Percentiles rank a stretch among this genome's conserved stretches.
phyloP scores from a whole-genome alignment of 35 echinoderm and acorn worm species.

The Ptychodera flava region DNA sequence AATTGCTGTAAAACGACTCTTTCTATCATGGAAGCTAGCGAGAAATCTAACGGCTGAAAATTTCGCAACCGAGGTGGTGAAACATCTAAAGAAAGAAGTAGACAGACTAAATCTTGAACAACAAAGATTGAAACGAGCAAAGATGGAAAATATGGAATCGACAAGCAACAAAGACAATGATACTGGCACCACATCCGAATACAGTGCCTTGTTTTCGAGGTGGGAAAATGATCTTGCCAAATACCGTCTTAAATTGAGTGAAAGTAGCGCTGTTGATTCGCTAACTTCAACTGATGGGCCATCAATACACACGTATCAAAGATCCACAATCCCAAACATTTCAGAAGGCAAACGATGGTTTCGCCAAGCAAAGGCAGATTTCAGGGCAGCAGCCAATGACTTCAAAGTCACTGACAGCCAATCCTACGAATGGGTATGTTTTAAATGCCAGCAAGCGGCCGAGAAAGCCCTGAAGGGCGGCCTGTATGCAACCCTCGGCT shows the following conservation, averaged over 20 bases:
- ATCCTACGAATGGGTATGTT: constrained; percentile 6
- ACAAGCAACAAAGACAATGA: too few species aligned
- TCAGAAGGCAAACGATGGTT: constrained; percentile 18
- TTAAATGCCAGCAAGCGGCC: constrained; percentile 14
- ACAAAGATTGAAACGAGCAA: not conserved
- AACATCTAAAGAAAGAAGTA: constrained; percentile 35
- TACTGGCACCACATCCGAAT: not conserved
- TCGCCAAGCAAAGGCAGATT: constrained; percentile 25
- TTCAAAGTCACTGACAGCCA: not conserved
- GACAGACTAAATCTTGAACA: not conserved
- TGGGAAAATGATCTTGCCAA: not conserved
- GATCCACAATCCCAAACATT: not conserved
- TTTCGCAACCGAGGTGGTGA: constrained; percentile 22
- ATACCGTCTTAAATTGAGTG: not conserved
- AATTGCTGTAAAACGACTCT: constrained; percentile 11
- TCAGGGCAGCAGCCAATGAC: constrained; percentile 6
- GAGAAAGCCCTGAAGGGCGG: constrained; percentile 34
- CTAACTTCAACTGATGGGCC: not conserved
- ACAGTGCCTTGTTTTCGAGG: too few species aligned
- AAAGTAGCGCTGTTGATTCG: not conserved
- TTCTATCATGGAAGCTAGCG: constrained; percentile 35
- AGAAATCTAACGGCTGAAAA: constrained; percentile 23
- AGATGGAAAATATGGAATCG: too few species aligned
- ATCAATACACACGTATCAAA: not conserved
- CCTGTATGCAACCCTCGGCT: not conserved